phyloP scores from a whole-genome alignment of 1,140 invertebrate species.

The Ooceraea biroi region DNA sequence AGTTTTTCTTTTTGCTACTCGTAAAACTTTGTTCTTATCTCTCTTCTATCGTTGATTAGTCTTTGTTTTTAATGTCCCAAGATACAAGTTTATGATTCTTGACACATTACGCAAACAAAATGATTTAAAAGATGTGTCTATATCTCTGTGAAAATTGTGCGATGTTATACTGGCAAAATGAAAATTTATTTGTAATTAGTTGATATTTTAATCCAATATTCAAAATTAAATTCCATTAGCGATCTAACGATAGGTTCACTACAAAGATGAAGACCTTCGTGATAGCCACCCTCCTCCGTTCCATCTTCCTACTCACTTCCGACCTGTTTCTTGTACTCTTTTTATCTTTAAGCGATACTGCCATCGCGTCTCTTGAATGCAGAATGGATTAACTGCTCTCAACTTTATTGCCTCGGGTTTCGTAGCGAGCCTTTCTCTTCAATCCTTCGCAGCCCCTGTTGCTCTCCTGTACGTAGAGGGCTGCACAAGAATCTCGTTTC shows the following conservation, averaged over 20 bases:
- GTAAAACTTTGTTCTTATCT: conserved; percentile 14
- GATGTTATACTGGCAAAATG: too few species aligned
- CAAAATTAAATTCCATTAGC: not conserved
- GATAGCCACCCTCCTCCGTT: not conserved
- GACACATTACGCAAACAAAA: not conserved
- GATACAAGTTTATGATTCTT: not conserved
- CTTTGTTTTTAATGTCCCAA: not conserved
- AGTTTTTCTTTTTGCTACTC: not conserved
- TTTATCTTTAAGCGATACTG: conserved; percentile 8
- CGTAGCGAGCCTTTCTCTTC: not conserved
- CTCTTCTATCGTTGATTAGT: not conserved
- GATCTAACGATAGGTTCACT: not conserved
- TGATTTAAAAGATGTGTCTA: not conserved
- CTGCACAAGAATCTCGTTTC: conserved; percentile 51
- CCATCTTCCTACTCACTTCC: not conserved
- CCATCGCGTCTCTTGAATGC: conserved; percentile 22
- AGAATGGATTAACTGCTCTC: conserved; percentile 71
- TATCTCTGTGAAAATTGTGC: not conserved
- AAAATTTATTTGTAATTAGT: too few species aligned
- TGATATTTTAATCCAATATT: too few species aligned
- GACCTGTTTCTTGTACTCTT: conserved; percentile 17
- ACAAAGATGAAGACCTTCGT: not conserved
- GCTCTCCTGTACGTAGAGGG: not conserved
- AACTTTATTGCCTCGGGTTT: conserved; percentile 70
- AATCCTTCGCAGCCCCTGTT: conserved; percentile 21